Evolutionary conservation across 2,113 vertebrate genomes (phyloP).

Genomic region (Callionymus lyra): DNA sequence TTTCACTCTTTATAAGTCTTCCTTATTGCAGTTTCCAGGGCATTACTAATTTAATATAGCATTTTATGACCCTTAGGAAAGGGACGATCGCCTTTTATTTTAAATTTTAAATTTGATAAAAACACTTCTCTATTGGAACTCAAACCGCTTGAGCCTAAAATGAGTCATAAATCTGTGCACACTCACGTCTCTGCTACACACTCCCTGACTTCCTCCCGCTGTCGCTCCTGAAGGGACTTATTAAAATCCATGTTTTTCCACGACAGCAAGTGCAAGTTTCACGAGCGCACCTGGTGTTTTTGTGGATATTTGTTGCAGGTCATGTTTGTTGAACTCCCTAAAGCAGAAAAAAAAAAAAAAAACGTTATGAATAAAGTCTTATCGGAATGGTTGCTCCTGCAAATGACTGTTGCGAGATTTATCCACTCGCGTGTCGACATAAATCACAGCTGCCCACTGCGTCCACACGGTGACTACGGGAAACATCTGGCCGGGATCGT

Average conservation of each 20-base stretch:
- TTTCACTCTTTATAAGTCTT: too few species aligned
- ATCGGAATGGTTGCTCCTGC: not conserved
- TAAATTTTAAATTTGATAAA: too few species aligned
- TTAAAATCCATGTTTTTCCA: constrained; percentile 66
- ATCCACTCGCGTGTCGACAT: constrained; percentile 23
- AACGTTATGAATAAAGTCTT: constrained; percentile 9
- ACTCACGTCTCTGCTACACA: constrained; percentile 4
- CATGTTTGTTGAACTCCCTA: constrained; percentile 15
- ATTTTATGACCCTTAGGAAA: too few species aligned
- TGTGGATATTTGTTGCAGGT: constrained; percentile 24
- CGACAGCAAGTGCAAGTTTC: constrained; percentile 49
- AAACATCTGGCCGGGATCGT: constrained; percentile 53
- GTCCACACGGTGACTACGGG: constrained; percentile 25
- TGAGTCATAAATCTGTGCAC: too few species aligned
- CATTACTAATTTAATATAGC: too few species aligned
- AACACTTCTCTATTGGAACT: too few species aligned
- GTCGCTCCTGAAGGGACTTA: constrained; percentile 62
- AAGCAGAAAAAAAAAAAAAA: constrained; percentile 2
- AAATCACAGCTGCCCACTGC: constrained; percentile 33
- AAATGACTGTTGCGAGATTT: constrained; percentile 14
- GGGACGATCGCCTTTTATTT: too few species aligned
- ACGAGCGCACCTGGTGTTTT: constrained; percentile 57
- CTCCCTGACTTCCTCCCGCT: constrained; percentile 47
- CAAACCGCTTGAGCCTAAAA: too few species aligned
- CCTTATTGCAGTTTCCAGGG: too few species aligned